Percentiles rank a stretch among this genome's conserved stretches.
Evolutionary conservation across 2,113 vertebrate genomes (phyloP).

Genomic region (Oreochromis aureus): DNA sequence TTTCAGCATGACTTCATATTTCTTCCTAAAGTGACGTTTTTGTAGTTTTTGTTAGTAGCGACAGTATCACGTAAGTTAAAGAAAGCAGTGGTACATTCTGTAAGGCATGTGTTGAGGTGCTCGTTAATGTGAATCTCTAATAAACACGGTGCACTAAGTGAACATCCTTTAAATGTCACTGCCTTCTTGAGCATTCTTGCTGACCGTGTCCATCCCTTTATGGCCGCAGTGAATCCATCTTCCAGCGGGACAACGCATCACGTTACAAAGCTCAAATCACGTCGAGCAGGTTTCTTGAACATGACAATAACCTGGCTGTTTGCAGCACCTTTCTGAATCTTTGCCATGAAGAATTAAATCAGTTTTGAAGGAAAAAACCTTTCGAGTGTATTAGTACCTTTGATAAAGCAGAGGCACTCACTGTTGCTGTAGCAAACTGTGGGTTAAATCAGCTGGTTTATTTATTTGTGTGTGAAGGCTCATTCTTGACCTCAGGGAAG

Average conservation of each 20-base stretch:
- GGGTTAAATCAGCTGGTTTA: neutral
- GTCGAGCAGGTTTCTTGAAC: fast-evolving
- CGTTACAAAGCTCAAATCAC: neutral
- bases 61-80: neutral
- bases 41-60: neutral
- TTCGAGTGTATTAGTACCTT: neutral
- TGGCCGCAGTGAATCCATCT: neutral
- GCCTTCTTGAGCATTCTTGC: neutral
- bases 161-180: neutral
- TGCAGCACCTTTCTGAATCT: neutral
- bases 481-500: neutral
- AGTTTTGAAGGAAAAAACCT: neutral
- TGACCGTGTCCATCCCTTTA: neutral
- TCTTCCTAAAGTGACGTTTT: neutral
- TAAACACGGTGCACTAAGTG: neutral
- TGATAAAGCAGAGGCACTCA: neutral
- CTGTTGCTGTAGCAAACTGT: neutral
- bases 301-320: neutral
- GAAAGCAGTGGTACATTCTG: neutral
- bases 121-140: neutral
- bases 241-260: neutral
- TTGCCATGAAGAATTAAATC: neutral
- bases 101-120: fast-evolving
- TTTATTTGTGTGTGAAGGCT: neutral
- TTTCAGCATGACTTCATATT: neutral